A percentile compares a stretch with the other conserved stretches of the same genome.
phyloP scores from a whole-genome alignment of 37 sponge, comb jelly and placozoan genomes.

The Mnemiopsis leidyi region DNA sequence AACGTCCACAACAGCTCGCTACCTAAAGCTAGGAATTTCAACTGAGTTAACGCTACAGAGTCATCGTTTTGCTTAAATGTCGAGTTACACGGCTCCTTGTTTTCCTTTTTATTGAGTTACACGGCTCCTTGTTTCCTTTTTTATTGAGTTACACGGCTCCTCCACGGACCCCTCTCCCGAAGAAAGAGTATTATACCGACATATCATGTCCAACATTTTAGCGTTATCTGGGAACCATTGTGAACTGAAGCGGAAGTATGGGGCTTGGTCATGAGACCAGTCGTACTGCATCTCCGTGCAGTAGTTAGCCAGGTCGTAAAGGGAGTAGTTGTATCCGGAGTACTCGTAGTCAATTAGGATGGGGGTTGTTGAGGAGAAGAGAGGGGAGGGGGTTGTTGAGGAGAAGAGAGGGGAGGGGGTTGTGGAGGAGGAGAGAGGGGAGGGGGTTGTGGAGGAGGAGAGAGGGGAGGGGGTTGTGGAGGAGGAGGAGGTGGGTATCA shows the following conservation, averaged over 20 bases:
- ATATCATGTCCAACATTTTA: not conserved
- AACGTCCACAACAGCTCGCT: constrained; percentile 26
- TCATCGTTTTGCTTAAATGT: no score
- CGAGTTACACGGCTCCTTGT: no score
- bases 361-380: not conserved
- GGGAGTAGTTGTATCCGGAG: not conserved
- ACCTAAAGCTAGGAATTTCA: not conserved
- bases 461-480: not conserved
- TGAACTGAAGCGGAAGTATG: not conserved
- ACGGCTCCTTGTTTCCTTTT: no score
- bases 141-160: no score
- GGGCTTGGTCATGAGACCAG: not conserved
- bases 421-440: not conserved
- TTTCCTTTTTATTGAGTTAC: no score
- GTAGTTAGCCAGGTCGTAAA: constrained; percentile 35
- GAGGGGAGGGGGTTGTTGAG: not conserved
- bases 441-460: no score
- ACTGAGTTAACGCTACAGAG: not conserved
- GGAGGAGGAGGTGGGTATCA: not conserved
- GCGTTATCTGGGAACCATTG: constrained; percentile 7
- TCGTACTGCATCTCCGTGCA: constrained; percentile 24
- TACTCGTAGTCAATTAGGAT: constrained; percentile 22
- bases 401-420: not conserved
- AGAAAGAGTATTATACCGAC: not conserved
- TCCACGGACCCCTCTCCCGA: no score